phyloP scores from a whole-genome alignment of 1,140 invertebrate genomes.

The Atta texana region DNA sequence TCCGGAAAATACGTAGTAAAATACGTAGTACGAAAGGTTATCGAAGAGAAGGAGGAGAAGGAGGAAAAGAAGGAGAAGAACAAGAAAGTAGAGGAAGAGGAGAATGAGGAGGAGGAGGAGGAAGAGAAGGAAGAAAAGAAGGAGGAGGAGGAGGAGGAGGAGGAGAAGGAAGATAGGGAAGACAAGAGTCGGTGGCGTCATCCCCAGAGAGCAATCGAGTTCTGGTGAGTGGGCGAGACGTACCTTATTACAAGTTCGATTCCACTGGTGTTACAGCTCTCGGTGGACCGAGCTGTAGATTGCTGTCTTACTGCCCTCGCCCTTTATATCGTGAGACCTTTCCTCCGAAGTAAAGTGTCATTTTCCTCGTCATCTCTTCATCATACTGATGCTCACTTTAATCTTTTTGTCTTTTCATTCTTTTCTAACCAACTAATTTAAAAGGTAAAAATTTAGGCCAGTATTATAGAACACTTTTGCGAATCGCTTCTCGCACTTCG shows the following conservation, averaged over 20 bases:
- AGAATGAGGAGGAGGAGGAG: neutral
- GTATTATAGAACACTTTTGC: conserved; percentile 48
- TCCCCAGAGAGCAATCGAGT: conserved; percentile 77
- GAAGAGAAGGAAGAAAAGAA: too few relatives aligned
- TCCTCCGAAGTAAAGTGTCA: conserved; percentile 52
- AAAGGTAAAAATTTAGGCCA: conserved; percentile 73
- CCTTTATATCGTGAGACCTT: conserved; percentile 65
- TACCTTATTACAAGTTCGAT: conserved; percentile 84
- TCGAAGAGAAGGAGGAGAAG: neutral
- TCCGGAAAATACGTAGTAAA: conserved; percentile 52
- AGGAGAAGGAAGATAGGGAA: conserved; percentile 23
- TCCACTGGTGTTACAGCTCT: conserved; percentile 79
- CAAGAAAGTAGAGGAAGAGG: neutral
- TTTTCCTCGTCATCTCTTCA: conserved; percentile 56
- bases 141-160: neutral
- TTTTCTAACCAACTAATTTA: conserved; percentile 74
- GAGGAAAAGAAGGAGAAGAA: neutral
- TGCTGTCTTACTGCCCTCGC: conserved; percentile 73
- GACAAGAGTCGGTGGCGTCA: conserved; percentile 31
- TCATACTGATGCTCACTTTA: neutral
- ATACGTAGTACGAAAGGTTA: conserved; percentile 66
- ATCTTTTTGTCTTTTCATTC: conserved; percentile 24
- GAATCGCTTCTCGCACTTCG: neutral
- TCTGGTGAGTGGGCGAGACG: conserved; percentile 73
- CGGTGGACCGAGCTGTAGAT: conserved; percentile 77